phyloP scores from a whole-genome alignment of 2,888 invertebrate genomes.

The Campoletis raptor region DNA sequence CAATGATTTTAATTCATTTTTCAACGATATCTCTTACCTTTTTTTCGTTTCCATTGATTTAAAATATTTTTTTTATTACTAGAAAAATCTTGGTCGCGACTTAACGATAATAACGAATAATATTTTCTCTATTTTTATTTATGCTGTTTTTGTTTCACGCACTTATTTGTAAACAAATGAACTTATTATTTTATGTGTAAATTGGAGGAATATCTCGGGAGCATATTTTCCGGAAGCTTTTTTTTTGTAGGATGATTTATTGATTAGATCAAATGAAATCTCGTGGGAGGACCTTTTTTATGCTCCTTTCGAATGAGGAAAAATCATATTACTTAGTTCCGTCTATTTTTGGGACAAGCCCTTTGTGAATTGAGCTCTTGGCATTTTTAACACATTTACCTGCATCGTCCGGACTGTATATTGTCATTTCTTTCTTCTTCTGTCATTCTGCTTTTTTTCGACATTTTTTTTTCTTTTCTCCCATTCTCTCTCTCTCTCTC shows the following conservation, averaged over 20 bases:
- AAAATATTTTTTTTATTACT: too few relatives aligned
- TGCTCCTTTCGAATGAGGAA: not conserved
- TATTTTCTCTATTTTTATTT: not conserved
- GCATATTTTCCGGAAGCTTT: not conserved
- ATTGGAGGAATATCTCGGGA: not conserved
- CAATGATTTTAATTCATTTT: not conserved
- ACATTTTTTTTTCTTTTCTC: not conserved
- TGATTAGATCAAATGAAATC: not conserved
- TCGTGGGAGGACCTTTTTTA: conserved; percentile 2
- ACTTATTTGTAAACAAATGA: not conserved
- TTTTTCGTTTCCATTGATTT: too few relatives aligned
- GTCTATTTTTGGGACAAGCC: conserved; percentile 47
- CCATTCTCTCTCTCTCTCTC: not conserved
- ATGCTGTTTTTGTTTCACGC: not conserved
- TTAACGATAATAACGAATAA: not conserved
- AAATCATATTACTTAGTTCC: conserved; percentile 2
- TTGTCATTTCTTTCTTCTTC: not conserved
- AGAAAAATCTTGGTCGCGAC: too few relatives aligned
- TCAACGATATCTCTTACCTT: too few relatives aligned
- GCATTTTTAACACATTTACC: conserved; percentile 53
- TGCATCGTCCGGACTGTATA: not conserved
- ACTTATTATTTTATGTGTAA: not conserved
- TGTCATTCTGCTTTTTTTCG: not conserved
- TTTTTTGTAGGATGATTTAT: not conserved
- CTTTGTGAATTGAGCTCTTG: conserved; percentile 54